Conservation (phyloP, 92 coral and sea anemone species). For the Phenganax subtilis region DNA sequence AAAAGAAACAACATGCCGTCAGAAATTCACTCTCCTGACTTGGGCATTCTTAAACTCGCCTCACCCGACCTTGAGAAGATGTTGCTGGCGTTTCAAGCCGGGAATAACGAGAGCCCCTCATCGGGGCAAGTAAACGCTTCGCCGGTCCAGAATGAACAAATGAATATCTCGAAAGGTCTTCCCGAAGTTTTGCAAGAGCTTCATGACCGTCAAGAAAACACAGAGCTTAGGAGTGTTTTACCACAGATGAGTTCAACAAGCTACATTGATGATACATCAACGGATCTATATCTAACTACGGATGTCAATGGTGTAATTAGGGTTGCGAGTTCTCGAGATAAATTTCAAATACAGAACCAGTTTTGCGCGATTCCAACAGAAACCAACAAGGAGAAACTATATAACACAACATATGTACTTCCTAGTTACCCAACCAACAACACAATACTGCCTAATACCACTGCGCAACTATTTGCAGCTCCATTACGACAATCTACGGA, state of each 20-base stretch:
- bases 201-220: conserved; percentile 78
- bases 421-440: conserved; percentile 68
- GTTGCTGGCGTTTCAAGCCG: conserved; percentile 93
- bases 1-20: conserved; percentile 84
- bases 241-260: not conserved
- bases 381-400: conserved; percentile 60
- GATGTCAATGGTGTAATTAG: conserved; percentile 53
- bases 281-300: conserved; percentile 81
- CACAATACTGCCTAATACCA: conserved; percentile 36
- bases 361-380: conserved; percentile 55
- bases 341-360: conserved; percentile 29
- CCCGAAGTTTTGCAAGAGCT: conserved; percentile 96
- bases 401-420: conserved; percentile 59
- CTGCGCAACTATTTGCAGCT: conserved; percentile 52
- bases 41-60: conserved; percentile 93
- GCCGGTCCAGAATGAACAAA: conserved; percentile 52
- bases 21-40: conserved; percentile 84
- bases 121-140: conserved; percentile 47
- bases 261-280: conserved; percentile 68
- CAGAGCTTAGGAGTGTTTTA: conserved; percentile 59
- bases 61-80: conserved; percentile 98
- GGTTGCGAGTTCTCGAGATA: conserved; percentile 61
- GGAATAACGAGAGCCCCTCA: conserved; percentile 70
- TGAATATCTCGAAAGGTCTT: conserved; percentile 79
- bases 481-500: conserved; percentile 60